Base-by-base conservation (phyloP, 2,888 invertebrate genomes). In the Blera fallax region DNA sequence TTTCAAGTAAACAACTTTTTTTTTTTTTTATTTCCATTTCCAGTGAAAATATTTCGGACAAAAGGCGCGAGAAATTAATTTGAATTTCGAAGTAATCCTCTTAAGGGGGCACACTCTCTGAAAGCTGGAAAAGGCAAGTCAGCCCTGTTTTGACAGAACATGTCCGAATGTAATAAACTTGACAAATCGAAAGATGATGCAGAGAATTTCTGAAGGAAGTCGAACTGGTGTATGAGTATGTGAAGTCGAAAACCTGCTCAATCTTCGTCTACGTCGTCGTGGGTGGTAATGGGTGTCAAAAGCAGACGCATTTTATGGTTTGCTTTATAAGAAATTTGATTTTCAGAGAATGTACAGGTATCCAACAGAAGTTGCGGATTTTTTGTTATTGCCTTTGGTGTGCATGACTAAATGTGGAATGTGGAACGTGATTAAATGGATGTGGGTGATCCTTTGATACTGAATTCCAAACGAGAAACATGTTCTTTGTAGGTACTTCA, bases 1-100 rank as follows among this genome's bases (percentile, higher is more conserved):
- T 85, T 81, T 77, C 85, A 85, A 67, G 85, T 81, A 85, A 85
- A 85, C 81, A 81, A 85, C 81, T 85, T 70, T 45, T 34, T 82
- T 65, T 56, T 65, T 76, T 80, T 62, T 10, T 29, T 48, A 43
- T 65, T 72, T 64, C 24, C 37, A 56, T 60, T 79, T 73, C 37
- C 37, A 48, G 54, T 18, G 60, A 43, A 82, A 29, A 76, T 54
- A 64, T 65, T 77, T 50, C 18, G 7, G 54, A 73, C 60, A 64
- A 79, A 69, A 64, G 73, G 67, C 72, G 82, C 78, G 45, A 52
- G 65, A 74, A 76, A 65, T 70, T 48, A 65, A 65, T 80, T 76
- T 72, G 60, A 84, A 76, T 65, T 83, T 77, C 27, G 65, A 58
- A 37, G 54, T 81, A 81, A 85, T 85, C 81, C 81, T 56, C 81